Base-by-base conservation (phyloP, 2,113 vertebrate genomes). In the Rattus rattus region DNA sequence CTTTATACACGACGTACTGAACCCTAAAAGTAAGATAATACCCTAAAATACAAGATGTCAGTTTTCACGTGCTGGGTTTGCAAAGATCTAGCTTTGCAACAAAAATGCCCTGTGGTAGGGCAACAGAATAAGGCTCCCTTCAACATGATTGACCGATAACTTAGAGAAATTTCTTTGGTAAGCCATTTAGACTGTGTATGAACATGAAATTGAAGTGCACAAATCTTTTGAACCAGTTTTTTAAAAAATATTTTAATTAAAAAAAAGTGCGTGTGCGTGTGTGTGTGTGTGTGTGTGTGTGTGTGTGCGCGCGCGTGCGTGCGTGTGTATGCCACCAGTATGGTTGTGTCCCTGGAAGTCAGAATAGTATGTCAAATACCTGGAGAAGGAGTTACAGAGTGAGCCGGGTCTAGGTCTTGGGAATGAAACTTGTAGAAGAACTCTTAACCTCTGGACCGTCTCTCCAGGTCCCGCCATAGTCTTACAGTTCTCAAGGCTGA, bases 1-100 rank as follows among this genome's bases (percentile, higher is more conserved):
- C 49, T 91, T 76, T 79, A 72, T 13, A 56, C 14, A 54, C 84
- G 65, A 88, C 39, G 88, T 73, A 1, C 28, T 92, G 61, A 92
- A 8, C 49, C 90, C 59, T 89, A 94, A 91, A 97, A 96, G 72
- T 80, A 92, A 96, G 54, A 26, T 52, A 70, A 67, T 47, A 7
- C 1, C 20, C 54, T 24, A 83, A 96, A 92, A 88, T 43, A 14
- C 28, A 39, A 95, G 47, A 72, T 79, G 76, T 10, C 72, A 80
- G 72, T 72, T 30, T 92, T 91, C 36, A 92, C 39, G 12, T 85
- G 59, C 59, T 88, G 33, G 33, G 72, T 94, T 90, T 92, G 49
- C 43, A 90, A 95, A 97, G 28, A 59, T 93, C 54, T 87, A 77
- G 69, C 17, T 61, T 69, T 92, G 47, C 12, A 88, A 83, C 89